A percentile compares a stretch with the other conserved stretches of the same genome.
These are phyloP conservation scores for Cheilosia vulpina DNA, from an alignment of 2,888 invertebrate species.

Conservation along the genomic window DNA sequence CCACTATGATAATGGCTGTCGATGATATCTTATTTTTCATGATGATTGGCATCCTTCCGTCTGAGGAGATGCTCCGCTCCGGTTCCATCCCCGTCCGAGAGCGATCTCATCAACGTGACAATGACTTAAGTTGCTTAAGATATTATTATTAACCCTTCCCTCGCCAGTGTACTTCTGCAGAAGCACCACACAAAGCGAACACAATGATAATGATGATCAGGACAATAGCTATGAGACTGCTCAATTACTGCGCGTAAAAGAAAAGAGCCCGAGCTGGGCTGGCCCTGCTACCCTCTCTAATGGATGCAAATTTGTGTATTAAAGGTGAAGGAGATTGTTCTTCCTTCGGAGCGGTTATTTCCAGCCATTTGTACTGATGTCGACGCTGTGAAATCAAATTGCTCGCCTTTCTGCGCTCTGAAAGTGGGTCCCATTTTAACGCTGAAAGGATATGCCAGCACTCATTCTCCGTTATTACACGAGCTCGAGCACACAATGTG, in stretches of 20 bases:
- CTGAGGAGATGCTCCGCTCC: conserved; percentile 19
- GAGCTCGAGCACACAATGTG: conserved; percentile 5
- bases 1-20: neutral
- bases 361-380: conserved; percentile 22
- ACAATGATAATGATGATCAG: conserved; percentile 47
- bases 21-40: too few species aligned
- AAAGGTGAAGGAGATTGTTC: conserved; percentile 29
- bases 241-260: neutral
- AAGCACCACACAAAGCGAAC: conserved; percentile 14
- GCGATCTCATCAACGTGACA: conserved; percentile 39
- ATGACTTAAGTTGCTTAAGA: conserved; percentile 48
- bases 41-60: conserved; percentile 21
- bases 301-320: conserved; percentile 57
- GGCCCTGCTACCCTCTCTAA: conserved; percentile 4
- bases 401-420: conserved; percentile 27
- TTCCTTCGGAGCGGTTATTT: conserved; percentile 27
- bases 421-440: conserved; percentile 14
- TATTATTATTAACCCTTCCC: conserved; percentile 37
- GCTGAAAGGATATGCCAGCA: conserved; percentile 29
- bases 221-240: conserved; percentile 37
- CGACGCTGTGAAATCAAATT: conserved; percentile 17
- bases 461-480: conserved; percentile 35
- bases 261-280: neutral
- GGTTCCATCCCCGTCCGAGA: neutral
- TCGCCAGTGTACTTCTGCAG: conserved; percentile 14